These are phyloP conservation scores for Hydrophis major DNA, from an alignment of 2,797 vertebrate genomes.

Conservation along the genomic window DNA sequence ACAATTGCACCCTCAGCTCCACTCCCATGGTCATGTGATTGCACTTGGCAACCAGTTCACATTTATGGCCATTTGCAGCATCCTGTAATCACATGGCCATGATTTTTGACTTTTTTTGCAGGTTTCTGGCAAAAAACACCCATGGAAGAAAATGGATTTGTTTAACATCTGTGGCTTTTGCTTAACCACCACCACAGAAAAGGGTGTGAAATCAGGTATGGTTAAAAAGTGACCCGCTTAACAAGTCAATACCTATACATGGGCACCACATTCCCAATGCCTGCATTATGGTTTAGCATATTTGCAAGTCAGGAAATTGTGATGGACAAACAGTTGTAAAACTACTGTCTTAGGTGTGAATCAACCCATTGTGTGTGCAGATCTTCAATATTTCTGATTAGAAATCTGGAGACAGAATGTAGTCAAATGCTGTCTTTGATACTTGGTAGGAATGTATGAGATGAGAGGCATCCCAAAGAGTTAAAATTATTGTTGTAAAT, in stretches of 20 bases:
- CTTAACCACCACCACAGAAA: neutral
- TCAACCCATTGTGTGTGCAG: neutral
- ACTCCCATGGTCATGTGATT: neutral
- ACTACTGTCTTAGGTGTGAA: neutral
- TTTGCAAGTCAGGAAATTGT: neutral
- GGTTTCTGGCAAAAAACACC: neutral
- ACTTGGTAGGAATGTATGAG: neutral
- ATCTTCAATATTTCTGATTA: neutral
- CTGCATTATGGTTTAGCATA: neutral
- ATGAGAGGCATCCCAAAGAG: neutral
- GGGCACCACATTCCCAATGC: neutral
- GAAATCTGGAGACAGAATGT: neutral
- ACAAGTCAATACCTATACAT: neutral
- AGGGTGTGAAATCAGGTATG: neutral
- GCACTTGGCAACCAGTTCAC: neutral
- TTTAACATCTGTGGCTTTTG: neutral
- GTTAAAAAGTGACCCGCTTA: neutral
- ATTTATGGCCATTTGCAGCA: neutral
- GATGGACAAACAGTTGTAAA: neutral
- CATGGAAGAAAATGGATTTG: neutral
- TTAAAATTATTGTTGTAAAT: neutral
- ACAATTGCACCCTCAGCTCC: neutral
- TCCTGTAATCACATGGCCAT: neutral
- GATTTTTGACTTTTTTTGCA: neutral
- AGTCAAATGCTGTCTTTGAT: neutral